phyloP scores from a whole-genome alignment of 2,888 invertebrate species.

The Lycaena phlaeas region DNA sequence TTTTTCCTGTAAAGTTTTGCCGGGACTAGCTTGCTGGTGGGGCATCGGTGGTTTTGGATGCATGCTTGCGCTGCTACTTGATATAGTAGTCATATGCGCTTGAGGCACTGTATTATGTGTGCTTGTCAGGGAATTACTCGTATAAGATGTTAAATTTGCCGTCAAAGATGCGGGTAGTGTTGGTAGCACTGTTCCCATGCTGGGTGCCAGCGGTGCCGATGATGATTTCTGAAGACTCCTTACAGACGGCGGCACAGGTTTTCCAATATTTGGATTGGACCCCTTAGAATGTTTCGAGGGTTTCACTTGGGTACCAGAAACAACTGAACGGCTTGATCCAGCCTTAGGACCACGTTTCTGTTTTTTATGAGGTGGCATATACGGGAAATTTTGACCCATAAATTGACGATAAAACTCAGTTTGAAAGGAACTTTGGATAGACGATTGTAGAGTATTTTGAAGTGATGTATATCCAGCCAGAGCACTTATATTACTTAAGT shows the following conservation, averaged over 20 bases:
- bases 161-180: constrained; percentile 50
- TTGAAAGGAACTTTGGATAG: constrained; percentile 47
- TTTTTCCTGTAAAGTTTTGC: constrained; percentile 79
- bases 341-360: constrained; percentile 51
- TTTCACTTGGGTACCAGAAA: constrained; percentile 23
- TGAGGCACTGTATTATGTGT: constrained; percentile 32
- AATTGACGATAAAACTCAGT: constrained; percentile 60
- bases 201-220: constrained; percentile 37
- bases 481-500: constrained; percentile 49
- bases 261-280: constrained; percentile 25
- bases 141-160: constrained; percentile 32
- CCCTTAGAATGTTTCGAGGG: constrained; percentile 22
- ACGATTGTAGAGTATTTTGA: constrained; percentile 41
- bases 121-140: constrained; percentile 22
- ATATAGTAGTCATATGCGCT: constrained; percentile 44
- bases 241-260: constrained; percentile 31
- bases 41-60: constrained; percentile 51
- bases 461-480: constrained; percentile 43
- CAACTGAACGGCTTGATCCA: constrained; percentile 10
- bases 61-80: constrained; percentile 35
- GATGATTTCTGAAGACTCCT: constrained; percentile 35
- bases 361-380: constrained; percentile 46
- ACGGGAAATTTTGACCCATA: constrained; percentile 41
- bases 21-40: constrained; percentile 66
- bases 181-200: constrained; percentile 54